Evolutionary conservation across 2,113 vertebrate species (phyloP), one percentile per base, ranked within the genome.

Genomic region (Beaufortia kweichowensis): DNA sequence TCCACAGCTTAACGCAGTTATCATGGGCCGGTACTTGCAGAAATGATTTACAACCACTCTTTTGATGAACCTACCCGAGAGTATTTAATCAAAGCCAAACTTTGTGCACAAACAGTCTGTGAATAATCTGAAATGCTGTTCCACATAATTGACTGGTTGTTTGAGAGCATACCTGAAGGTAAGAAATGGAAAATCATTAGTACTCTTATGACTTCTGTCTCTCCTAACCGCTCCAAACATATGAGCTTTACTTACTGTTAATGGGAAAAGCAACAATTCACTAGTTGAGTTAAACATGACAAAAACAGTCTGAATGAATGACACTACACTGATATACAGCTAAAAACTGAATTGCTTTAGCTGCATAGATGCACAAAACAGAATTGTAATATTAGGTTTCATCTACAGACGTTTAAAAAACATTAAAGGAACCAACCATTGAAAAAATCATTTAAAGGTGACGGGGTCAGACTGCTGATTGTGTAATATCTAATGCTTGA

Each of bases 11-110:
- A 53, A 79, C 73, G 65, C 31, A 26, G 79, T 67, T 79, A 82
- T 60, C 73, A 55, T 80, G 71, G 60, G 69, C n/a, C 74, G 76
- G 53, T 77, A 61, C 55, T 75, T 64, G 57, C 57, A 56, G 29
- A 74, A 76, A 76, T 80, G 80, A 79, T 81, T 81, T 79, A 81
- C 69, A 62, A 78, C 59, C 75, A 72, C 35, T 81, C 76, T 77
- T 80, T 78, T 78, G 79, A 82, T 73, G 72, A 77, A 73, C 78
- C 63, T 55, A 26, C 39, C 63, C 46, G 19, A 78, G 77, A 70
- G 69, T 33, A 74, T 77, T 75, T 79, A 73, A 73, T 79, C 74
- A 79, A 43, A 56, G 53, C 31, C 53, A 69, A 53, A 41, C 39
- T 21, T 59, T 56, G 70, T 55, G 39, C 24, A 80, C 56, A 41